Evolutionary conservation across 2,888 invertebrate genomes (phyloP).

Genomic region (Desoria tigrina): DNA sequence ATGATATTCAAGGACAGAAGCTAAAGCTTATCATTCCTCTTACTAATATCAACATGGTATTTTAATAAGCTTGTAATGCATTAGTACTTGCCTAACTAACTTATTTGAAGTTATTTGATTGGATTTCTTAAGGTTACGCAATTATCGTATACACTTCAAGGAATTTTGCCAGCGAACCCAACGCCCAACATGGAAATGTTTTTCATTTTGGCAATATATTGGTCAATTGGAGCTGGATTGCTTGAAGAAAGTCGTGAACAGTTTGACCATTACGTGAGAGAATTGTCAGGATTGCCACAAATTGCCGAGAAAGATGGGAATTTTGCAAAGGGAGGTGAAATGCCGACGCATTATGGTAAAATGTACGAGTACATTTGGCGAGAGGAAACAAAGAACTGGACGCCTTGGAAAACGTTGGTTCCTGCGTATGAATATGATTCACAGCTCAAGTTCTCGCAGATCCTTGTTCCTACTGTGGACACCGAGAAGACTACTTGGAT

Average conservation of each 20-base stretch:
- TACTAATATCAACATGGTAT: slow-evolving; percentile 80
- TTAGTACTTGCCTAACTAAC: too few species aligned
- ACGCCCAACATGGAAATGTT: slow-evolving; percentile 67
- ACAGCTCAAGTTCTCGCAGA: slow-evolving; percentile 71
- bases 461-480: slow-evolving; percentile 86
- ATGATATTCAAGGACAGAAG: slow-evolving; percentile 64
- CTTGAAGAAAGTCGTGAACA: slow-evolving; percentile 68
- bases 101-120: too few species aligned
- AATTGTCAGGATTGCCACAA: slow-evolving; percentile 68
- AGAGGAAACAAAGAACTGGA: slow-evolving; percentile 68
- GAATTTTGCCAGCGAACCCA: slow-evolving; percentile 60
- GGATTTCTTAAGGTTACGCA: too few species aligned
- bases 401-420: slow-evolving; percentile 81
- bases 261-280: slow-evolving; percentile 80
- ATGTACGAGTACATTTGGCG: slow-evolving; percentile 83
- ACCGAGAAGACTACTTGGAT: slow-evolving; percentile 79
- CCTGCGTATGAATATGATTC: slow-evolving; percentile 74
- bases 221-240: slow-evolving; percentile 79
- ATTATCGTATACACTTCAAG: slow-evolving; percentile 76
- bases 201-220: slow-evolving; percentile 75
- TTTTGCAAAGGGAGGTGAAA: slow-evolving; percentile 65
- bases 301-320: slow-evolving; percentile 63
- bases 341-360: slow-evolving; percentile 71
- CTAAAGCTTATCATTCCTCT: slow-evolving; percentile 79
- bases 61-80: too few species aligned